Evolutionary conservation across 2,888 invertebrate species (phyloP).

Genomic region (Thera britannica): DNA sequence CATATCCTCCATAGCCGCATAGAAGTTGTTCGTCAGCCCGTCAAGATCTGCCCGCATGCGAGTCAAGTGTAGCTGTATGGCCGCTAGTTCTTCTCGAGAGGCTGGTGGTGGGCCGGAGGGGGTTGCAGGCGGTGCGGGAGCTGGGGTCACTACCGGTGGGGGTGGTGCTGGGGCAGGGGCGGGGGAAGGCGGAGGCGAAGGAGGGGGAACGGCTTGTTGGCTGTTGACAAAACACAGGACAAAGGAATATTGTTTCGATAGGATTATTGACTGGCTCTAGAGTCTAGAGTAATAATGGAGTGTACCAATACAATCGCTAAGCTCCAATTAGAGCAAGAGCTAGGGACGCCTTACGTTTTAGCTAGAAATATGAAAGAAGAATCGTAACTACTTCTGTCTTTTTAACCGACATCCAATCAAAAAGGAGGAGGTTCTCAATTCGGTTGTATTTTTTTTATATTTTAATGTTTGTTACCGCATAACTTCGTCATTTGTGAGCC

Average conservation of each 20-base stretch:
- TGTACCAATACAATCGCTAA: no score
- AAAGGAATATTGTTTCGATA: neutral
- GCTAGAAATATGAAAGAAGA: no score
- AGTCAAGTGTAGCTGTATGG: constrained; percentile 44
- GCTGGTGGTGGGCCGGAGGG: constrained; percentile 6
- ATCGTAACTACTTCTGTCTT: no score
- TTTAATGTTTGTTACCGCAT: no score
- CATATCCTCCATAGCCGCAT: constrained; percentile 33
- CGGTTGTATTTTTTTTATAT: no score
- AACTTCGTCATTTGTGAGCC: no score
- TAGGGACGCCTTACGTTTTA: no score
- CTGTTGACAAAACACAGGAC: constrained; percentile 6
- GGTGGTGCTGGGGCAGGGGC: constrained; percentile 5
- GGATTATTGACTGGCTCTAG: no score
- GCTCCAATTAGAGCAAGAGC: no score
- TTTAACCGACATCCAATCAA: no score
- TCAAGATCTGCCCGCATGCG: constrained; percentile 54
- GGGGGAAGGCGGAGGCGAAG: constrained; percentile 16
- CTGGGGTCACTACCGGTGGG: neutral
- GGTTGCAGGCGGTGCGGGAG: neutral
- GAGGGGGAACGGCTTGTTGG: constrained; percentile 8
- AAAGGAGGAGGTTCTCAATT: no score
- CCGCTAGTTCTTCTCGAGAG: constrained; percentile 46
- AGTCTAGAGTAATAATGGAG: no score
- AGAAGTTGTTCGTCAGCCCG: constrained; percentile 50